A percentile compares a stretch with the other conserved stretches of the same genome.
phyloP scores from a whole-genome alignment of 2,113 vertebrate species.

The Toxotes jaculatrix region DNA sequence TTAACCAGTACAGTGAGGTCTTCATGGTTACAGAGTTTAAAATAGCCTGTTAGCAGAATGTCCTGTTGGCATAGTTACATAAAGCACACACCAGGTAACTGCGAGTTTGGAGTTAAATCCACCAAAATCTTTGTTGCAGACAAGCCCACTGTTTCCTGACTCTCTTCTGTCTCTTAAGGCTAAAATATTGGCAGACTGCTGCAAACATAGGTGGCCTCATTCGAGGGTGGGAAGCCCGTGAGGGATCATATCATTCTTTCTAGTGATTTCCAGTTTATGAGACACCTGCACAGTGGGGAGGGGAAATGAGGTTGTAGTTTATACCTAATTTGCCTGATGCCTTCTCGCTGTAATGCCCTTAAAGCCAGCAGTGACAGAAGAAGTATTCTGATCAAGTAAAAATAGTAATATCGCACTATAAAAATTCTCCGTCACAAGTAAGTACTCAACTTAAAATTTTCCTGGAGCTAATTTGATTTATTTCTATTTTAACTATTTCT shows the following conservation, averaged over 20 bases:
- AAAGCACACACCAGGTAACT: neutral
- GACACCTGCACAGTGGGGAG: neutral
- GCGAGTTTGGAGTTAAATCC: neutral
- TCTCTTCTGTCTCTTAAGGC: neutral
- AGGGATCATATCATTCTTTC: neutral
- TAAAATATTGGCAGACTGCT: neutral
- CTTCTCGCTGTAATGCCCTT: too few species aligned
- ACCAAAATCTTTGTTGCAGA: constrained; percentile 4
- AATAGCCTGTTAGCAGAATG: constrained; percentile 35
- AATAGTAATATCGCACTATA: too few species aligned
- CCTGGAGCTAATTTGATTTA: too few species aligned
- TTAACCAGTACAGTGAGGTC: neutral
- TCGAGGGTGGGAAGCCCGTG: neutral
- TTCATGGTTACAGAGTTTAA: constrained; percentile 17
- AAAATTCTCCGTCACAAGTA: too few species aligned
- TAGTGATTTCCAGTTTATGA: neutral
- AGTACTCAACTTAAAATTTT: too few species aligned
- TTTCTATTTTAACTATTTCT: too few species aligned
- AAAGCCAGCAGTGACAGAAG: too few species aligned
- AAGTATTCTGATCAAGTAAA: too few species aligned
- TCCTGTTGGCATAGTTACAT: constrained; percentile 23
- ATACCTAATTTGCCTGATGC: too few species aligned
- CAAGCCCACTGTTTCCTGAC: neutral
- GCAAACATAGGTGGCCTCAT: neutral
- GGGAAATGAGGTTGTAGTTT: neutral